Evolutionary conservation across 2,113 vertebrate species (phyloP), one percentile per base, ranked within the genome.

Genomic region (Trematomus loennbergii): DNA sequence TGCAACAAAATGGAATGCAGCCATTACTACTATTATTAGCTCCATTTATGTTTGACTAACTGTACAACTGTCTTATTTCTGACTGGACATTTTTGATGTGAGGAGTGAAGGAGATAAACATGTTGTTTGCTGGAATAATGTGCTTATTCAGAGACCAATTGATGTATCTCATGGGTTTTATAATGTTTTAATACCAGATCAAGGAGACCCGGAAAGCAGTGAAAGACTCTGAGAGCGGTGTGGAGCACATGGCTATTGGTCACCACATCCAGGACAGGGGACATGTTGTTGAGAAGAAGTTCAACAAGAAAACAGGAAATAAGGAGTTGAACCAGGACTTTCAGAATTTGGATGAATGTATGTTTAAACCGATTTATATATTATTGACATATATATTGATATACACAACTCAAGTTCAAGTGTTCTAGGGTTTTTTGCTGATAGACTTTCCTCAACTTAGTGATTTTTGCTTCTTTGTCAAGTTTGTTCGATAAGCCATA

Each of bases 281-380:
- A 55, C 98, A 99, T 4, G 95, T 99, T 29, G 87, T 99, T 69
- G 94, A 94, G 83, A 97, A 95, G 87, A 97, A 95, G 64, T 95
- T 87, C 79, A 99, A 99, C 92, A 94, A 69, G 3, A 98, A 91
- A 87, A 98, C 97, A 5, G 97, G 98, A 29, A 95, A 97, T 59
- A 95, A 94, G 79, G 98, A 99, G 91, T 50, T 98, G 73, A 96
- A 95, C 87, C 97, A 99, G 63, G 97, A 99, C 86, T 99, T 99
- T 87, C 92, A 98, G 91, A 99, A 99, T 84, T 57, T 99, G 91
- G 96, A 96, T 87, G 98, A 99, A 93, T 89, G 98, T 98, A 91
- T 59, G 96, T 93, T 18, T 18, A 12, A 43, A 43, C 0, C 18
- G 9, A 40, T 40, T 40, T 6, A 40, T 40, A 40, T 40, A 40